Conservation (phyloP, 1,140 invertebrate species). For the Riptortus pedestris region DNA sequence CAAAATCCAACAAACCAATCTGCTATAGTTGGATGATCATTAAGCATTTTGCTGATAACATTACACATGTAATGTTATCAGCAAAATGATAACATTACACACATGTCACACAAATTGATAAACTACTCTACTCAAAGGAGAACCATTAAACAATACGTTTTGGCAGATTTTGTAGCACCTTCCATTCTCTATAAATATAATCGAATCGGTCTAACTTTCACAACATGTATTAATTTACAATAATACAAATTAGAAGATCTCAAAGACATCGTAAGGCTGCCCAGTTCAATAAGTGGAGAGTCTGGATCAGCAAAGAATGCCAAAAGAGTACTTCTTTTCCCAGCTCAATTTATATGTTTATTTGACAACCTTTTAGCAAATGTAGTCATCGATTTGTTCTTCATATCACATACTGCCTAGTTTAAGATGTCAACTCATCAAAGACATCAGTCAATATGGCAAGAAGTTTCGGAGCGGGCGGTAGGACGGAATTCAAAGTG, state of each 20-base stretch:
- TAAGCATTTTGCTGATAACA: conserved; percentile 94
- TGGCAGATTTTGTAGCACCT: conserved; percentile 98
- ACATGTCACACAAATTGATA: conserved; percentile 99
- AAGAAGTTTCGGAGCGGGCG: too few species aligned
- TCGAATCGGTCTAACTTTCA: conserved; percentile 98
- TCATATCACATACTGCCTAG: too few species aligned
- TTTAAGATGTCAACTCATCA: too few species aligned
- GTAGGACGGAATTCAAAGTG: too few species aligned
- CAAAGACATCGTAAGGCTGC: conserved; percentile 93
- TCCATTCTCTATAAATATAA: conserved; percentile 97
- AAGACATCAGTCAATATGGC: too few species aligned
- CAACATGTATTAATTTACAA: conserved; percentile 98
- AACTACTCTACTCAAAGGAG: conserved; percentile 95
- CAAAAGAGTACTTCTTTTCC: too few species aligned
- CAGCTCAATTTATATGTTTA: too few species aligned
- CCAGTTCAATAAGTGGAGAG: conserved; percentile 89
- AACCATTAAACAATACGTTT: conserved; percentile 97
- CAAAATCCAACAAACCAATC: too few species aligned
- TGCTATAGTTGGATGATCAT: conserved; percentile 96
- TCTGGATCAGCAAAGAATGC: conserved; percentile 98
- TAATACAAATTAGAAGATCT: conserved; percentile 99
- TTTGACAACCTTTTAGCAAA: too few species aligned
- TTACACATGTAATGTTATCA: too few species aligned
- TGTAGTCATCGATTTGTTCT: too few species aligned
- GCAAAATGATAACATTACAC: conserved; percentile 94